Conservation (phyloP, 2,113 vertebrate genomes). For the Phalacrocorax brasilianus region DNA sequence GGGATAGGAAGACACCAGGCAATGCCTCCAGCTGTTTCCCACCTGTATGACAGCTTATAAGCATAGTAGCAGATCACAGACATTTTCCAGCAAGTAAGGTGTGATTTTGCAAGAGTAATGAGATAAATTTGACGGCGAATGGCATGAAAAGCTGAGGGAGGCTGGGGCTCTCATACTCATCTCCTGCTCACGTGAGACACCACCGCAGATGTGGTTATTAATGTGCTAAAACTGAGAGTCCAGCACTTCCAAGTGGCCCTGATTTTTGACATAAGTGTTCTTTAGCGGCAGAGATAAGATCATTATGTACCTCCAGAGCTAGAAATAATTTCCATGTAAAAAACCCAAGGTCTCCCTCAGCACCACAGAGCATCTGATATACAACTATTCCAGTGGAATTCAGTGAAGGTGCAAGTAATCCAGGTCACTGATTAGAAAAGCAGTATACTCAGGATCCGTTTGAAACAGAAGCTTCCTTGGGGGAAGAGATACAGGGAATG, state of each 20-base stretch:
- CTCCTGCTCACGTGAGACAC: not conserved
- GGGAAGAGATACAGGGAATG: not conserved
- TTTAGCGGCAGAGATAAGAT: not conserved
- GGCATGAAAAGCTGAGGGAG: not conserved
- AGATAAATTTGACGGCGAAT: not conserved
- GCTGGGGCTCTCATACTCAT: not conserved
- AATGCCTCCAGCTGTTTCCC: not conserved
- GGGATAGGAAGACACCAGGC: not conserved
- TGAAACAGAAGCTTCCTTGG: not conserved
- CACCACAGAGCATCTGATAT: not conserved
- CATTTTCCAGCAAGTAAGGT: not conserved
- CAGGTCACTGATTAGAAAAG: not conserved
- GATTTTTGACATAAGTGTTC: not conserved
- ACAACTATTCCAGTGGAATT: not conserved
- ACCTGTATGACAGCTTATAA: not conserved
- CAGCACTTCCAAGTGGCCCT: not conserved
- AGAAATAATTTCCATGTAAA: not conserved
- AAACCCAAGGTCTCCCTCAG: not conserved
- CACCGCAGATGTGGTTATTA: not conserved
- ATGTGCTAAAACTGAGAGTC: not conserved
- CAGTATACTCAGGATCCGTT: not conserved
- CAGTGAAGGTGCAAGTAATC: not conserved
- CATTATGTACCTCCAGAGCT: not conserved
- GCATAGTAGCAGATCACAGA: rapidly evolving
- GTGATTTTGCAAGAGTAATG: not conserved